phyloP scores from a whole-genome alignment of 2,797 vertebrate species.

The Leptoclinus maculatus region DNA sequence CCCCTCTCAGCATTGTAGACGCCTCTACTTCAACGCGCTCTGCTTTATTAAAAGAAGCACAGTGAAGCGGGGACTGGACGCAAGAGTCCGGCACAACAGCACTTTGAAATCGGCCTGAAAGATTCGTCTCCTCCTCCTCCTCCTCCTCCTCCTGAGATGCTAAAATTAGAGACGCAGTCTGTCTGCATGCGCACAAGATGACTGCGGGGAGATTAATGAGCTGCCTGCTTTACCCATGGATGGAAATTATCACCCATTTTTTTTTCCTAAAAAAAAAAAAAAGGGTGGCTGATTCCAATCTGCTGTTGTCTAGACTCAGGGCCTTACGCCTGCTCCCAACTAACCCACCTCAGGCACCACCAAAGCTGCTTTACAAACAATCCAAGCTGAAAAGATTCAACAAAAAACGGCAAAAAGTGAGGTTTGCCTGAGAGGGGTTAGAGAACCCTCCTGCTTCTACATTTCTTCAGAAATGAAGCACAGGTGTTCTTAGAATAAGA shows the following conservation, averaged over 20 bases:
- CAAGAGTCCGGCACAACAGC: constrained; percentile 70
- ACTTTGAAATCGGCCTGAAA: constrained; percentile 65
- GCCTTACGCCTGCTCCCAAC: constrained; percentile 62
- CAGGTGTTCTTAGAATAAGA: constrained; percentile 37
- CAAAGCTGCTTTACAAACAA: constrained; percentile 12
- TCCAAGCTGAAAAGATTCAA: constrained; percentile 8
- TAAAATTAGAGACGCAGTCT: constrained; percentile 56
- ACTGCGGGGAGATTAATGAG: constrained; percentile 48
- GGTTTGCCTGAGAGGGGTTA: constrained; percentile 69
- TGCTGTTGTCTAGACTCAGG: constrained; percentile 65
- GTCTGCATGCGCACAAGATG: constrained; percentile 47
- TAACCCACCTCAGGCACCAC: constrained; percentile 74
- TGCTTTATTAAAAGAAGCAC: constrained; percentile 64
- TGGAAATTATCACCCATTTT: constrained; percentile 32
- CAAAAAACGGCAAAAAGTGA: neutral
- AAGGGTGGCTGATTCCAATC: constrained; percentile 52
- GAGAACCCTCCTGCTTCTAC: constrained; percentile 58
- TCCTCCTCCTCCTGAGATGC: constrained; percentile 40
- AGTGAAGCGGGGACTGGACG: constrained; percentile 45
- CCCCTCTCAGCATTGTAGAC: constrained; percentile 57
- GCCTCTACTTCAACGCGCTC: constrained; percentile 60
- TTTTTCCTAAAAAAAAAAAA: neutral
- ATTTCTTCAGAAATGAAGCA: constrained; percentile 55
- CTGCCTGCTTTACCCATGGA: constrained; percentile 25
- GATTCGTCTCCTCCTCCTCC: constrained; percentile 30